A percentile compares a stretch with the other conserved stretches of the same genome.
phyloP scores from a whole-genome alignment of 2,113 vertebrate genomes.

The Thryonomys swinderianus region DNA sequence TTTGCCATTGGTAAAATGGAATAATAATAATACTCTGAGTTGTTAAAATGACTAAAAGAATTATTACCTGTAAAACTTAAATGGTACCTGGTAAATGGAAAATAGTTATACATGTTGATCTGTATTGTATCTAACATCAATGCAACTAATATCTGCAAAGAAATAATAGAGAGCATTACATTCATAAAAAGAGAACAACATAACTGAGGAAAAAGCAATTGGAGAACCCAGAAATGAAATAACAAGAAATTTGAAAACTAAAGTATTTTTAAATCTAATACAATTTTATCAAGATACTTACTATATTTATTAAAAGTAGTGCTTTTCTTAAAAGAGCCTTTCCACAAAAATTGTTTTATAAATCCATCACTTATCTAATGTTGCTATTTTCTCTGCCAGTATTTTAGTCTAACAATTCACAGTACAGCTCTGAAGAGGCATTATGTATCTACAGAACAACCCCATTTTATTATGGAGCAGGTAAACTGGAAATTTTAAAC shows the following conservation, averaged over 20 bases:
- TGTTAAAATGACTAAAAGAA: conserved; percentile 18
- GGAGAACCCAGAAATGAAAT: not conserved
- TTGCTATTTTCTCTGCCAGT: not conserved
- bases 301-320: not conserved
- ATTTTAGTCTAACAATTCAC: not conserved
- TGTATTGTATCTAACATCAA: not conserved
- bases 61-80: not conserved
- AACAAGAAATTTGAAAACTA: not conserved
- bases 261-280: not conserved
- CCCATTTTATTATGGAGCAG: not conserved
- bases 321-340: not conserved
- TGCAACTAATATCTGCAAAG: not conserved
- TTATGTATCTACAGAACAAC: not conserved
- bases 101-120: not conserved
- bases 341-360: not conserved
- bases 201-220: not conserved
- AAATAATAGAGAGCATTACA: not conserved
- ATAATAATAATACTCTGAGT: not conserved
- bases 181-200: not conserved
- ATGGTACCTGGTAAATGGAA: not conserved
- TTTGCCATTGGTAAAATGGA: not conserved
- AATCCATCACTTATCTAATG: not conserved
- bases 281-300: not conserved
- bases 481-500: not conserved
- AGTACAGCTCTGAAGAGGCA: not conserved